These are phyloP conservation scores for Aplocera efformata DNA, from an alignment of 2,888 invertebrate genomes.

Conservation along the genomic window DNA sequence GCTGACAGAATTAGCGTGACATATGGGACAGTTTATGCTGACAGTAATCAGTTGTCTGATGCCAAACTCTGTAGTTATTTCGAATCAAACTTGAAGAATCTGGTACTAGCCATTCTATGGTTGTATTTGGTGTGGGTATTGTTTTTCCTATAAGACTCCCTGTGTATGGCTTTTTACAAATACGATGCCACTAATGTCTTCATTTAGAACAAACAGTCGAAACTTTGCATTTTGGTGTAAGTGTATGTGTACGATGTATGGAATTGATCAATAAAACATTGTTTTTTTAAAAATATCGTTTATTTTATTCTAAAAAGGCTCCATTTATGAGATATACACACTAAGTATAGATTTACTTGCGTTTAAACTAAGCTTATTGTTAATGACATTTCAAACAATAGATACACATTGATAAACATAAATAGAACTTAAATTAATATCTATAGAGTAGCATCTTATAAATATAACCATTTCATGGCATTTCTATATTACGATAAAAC, in stretches of 20 bases:
- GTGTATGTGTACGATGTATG: constrained; percentile 55
- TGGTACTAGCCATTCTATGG: too few relatives aligned
- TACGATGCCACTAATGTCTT: background rate
- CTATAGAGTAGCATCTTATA: constrained; percentile 18
- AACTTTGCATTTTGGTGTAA: constrained; percentile 40
- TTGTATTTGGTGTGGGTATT: too few relatives aligned
- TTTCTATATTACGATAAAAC: constrained; percentile 4
- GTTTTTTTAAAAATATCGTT: constrained; percentile 40
- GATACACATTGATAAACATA: constrained; percentile 4
- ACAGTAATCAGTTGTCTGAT: too few relatives aligned
- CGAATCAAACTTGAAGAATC: too few relatives aligned
- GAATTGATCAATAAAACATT: constrained; percentile 57
- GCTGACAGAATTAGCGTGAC: too few relatives aligned
- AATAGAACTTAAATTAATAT: too few relatives aligned
- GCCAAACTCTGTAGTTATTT: too few relatives aligned
- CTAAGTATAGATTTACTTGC: too few relatives aligned
- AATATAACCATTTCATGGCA: constrained; percentile 21
- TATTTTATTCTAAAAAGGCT: constrained; percentile 22
- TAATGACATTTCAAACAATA: too few relatives aligned
- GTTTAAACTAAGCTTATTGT: background rate
- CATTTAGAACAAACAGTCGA: constrained; percentile 35
- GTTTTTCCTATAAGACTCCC: too few relatives aligned
- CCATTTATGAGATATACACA: background rate
- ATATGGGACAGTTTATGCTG: too few relatives aligned
- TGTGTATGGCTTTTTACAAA: too few relatives aligned